Percentiles rank a stretch among this genome's conserved stretches.
phyloP scores from a whole-genome alignment of 2,888 invertebrate genomes.

The Furcula furcula region DNA sequence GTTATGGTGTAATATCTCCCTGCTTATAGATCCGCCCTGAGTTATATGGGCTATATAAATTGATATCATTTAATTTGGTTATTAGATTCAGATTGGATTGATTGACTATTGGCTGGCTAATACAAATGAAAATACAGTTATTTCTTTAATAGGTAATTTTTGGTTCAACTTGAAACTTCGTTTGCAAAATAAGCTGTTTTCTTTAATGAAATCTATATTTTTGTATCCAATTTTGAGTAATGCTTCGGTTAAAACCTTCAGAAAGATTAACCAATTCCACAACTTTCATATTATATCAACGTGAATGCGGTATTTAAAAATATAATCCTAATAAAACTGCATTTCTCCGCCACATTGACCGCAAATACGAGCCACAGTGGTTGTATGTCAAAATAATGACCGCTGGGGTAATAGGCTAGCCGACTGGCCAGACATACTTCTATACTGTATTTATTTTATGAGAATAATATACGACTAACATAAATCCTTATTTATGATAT shows the following conservation, averaged over 20 bases:
- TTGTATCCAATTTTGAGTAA: background rate
- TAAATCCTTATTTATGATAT: background rate
- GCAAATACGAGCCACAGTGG: conserved; percentile 67
- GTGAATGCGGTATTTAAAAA: conserved; percentile 60
- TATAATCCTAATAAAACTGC: conserved; percentile 69
- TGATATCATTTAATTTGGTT: conserved; percentile 40
- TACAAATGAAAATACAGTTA: too few relatives aligned
- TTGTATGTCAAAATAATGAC: conserved; percentile 80
- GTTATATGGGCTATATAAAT: conserved; percentile 52
- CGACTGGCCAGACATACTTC: conserved; percentile 24
- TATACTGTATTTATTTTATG: conserved; percentile 26
- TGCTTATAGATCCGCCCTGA: conserved; percentile 48
- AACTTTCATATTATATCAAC: conserved; percentile 46
- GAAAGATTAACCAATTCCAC: too few relatives aligned
- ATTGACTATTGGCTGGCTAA: too few relatives aligned
- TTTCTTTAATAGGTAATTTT: too few relatives aligned
- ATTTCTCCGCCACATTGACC: conserved; percentile 70
- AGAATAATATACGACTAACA: conserved; percentile 2
- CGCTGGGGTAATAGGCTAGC: conserved; percentile 55
- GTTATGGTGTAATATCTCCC: conserved; percentile 57
- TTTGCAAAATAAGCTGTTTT: background rate
- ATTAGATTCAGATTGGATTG: conserved; percentile 36
- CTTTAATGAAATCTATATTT: background rate
- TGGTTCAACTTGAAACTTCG: background rate
- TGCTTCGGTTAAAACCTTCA: background rate